phyloP scores from a whole-genome alignment of 2,888 invertebrate species.

The Cecidostiba fungosa region DNA sequence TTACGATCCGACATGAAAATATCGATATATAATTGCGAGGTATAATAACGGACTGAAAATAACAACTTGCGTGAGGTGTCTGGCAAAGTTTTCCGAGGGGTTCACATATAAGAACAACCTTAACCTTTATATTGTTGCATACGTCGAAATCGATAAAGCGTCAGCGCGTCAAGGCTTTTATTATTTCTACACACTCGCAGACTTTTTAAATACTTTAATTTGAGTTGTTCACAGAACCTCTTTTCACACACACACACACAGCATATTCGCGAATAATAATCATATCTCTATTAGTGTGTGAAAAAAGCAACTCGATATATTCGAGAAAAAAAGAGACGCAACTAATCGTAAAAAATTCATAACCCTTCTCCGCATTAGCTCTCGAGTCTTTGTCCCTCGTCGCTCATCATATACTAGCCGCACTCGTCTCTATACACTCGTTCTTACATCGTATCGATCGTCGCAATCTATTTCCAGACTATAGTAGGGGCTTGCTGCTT shows the following conservation, averaged over 20 bases:
- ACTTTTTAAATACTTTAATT: background rate
- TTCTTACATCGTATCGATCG: constrained; percentile 31
- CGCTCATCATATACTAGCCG: background rate
- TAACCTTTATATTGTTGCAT: background rate
- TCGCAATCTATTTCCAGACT: constrained; percentile 23
- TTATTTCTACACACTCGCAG: background rate
- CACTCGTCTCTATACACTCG: constrained; percentile 2
- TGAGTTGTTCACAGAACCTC: no score
- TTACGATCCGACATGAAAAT: background rate
- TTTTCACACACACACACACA: no score
- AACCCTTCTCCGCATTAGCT: background rate
- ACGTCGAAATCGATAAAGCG: background rate
- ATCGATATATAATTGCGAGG: background rate
- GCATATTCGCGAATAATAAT: no score
- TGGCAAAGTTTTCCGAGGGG: background rate
- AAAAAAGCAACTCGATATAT: no score
- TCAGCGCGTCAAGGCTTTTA: background rate
- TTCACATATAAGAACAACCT: constrained; percentile 34
- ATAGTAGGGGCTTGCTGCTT: background rate
- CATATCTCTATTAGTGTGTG: no score
- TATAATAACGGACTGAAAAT: background rate
- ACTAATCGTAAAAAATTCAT: no score
- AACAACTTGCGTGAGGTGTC: background rate
- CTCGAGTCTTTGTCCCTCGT: background rate
- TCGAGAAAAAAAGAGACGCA: no score